Evolutionary conservation across 2,888 invertebrate species (phyloP), one percentile per base, ranked within the genome.

Genomic region (Diadromus collaris): DNA sequence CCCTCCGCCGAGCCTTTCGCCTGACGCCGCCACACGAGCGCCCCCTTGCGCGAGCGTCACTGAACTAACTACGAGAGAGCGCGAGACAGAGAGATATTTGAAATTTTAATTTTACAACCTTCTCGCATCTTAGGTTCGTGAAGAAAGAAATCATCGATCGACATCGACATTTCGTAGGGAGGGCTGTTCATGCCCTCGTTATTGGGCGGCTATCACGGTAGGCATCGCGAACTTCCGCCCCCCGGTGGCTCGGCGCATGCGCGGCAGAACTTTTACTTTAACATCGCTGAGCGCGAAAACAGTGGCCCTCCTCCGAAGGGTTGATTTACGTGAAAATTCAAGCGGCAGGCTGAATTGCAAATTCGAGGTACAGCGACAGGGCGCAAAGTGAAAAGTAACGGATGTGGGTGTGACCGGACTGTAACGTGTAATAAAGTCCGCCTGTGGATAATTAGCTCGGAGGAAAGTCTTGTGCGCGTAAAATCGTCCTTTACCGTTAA

Each of bases 61-160:
- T 69, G 21, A 79, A 76, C 81, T 84, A 70, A 81, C 83, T 78
- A 81, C 78, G 78, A 68, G 79, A 81, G 76, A 82, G 81, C 81
- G 84, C 78, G 80, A 82, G 82, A 73, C 64, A 70, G 80, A 81
- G 76, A 75, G 81, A 82, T 75, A 85, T 85, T 83, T 85, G 81
- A 86, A 81, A 81, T 86, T 79, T 64, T 74, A 75, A 72, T 75
- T 56, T 78, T 76, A 70, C 65, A 72, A 29, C 63, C 69, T 54
- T 21, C 67, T 54, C 54, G 38, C 16, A 29, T 60, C 72, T 46
- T 41, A 48, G 24, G 51, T 76, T 41, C 72, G 48, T 60, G 48
- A 13, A 13, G 27, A 67, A 70, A 19, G 16, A 41, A 71, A 70
- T 71, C 32, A 51, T 46, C 61, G 29, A 29, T 48, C 58, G 27